These are phyloP conservation scores for Dorcus hopei DNA, from an alignment of 2,888 invertebrate genomes.

Conservation along the genomic window DNA sequence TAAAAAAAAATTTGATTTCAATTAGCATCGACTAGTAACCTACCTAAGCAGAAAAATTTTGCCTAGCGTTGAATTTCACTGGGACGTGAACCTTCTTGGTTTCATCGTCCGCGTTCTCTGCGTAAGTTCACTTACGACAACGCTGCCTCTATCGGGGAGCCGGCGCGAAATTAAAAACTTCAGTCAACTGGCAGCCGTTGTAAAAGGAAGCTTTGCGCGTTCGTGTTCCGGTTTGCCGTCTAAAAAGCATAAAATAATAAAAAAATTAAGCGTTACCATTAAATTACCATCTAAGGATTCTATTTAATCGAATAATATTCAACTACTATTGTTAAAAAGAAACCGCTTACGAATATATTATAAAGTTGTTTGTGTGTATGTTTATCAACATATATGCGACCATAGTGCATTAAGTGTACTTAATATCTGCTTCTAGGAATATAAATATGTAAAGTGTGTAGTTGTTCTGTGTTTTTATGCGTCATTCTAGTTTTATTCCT, in stretches of 20 bases:
- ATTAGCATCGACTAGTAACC: constrained; percentile 6
- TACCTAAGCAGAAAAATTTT: constrained; percentile 13
- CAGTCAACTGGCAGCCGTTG: constrained; percentile 22
- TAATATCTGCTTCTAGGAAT: constrained; percentile 1
- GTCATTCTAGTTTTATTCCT: background rate
- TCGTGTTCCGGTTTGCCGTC: constrained; percentile 6
- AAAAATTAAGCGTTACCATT: background rate
- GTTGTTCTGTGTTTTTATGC: background rate
- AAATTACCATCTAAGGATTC: background rate
- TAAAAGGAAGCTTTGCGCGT: constrained; percentile 9
- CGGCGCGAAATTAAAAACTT: constrained; percentile 21
- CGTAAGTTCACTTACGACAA: constrained; percentile 6
- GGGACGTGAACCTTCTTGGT: background rate
- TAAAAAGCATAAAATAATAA: background rate
- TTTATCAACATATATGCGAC: background rate
- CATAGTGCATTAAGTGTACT: background rate
- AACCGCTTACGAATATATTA: background rate
- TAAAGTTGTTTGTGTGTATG: constrained; percentile 1
- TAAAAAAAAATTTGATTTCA: background rate
- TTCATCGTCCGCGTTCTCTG: background rate
- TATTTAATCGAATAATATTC: constrained; percentile 1
- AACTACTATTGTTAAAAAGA: background rate
- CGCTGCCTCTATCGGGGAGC: constrained; percentile 21
- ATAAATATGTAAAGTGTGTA: constrained; percentile 3
- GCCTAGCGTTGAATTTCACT: constrained; percentile 4